A percentile compares a stretch with the other conserved stretches of the same genome.
Conservation (phyloP, 1,140 invertebrate genomes). For the Pogonomyrmex californicus region DNA sequence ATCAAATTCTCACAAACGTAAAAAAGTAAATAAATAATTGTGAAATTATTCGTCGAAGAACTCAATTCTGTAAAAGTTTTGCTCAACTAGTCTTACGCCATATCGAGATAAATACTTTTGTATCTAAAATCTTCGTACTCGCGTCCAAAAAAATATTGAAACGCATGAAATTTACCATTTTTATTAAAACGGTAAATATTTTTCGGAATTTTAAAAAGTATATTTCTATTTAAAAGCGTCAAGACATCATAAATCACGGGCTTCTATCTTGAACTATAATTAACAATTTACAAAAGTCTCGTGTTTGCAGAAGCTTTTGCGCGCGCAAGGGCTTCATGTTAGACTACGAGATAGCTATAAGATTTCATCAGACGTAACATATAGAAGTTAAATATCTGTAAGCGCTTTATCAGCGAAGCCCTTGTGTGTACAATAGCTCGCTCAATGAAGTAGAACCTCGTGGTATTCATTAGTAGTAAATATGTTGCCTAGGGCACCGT, state of each 20-base stretch:
- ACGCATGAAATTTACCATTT: neutral
- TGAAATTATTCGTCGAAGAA: neutral
- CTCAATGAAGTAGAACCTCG: slow-evolving; percentile 6
- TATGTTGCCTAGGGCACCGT: slow-evolving; percentile 34
- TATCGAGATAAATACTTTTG: neutral
- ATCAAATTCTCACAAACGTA: neutral
- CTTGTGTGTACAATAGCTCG: neutral
- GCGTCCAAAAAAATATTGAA: neutral
- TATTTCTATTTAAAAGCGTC: slow-evolving; percentile 6
- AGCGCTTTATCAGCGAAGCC: slow-evolving; percentile 17
- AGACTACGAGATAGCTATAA: slow-evolving; percentile 7
- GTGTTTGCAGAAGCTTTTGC: neutral
- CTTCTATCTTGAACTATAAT: neutral
- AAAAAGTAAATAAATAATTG: neutral
- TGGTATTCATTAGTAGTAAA: slow-evolving; percentile 33
- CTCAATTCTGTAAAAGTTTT: neutral
- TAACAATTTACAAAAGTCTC: slow-evolving; percentile 15
- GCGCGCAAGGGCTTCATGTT: slow-evolving; percentile 9
- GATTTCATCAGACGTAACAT: slow-evolving; percentile 6
- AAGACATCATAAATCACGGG: neutral
- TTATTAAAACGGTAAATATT: neutral
- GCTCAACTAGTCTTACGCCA: neutral
- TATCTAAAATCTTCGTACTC: neutral
- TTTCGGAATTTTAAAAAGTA: neutral
- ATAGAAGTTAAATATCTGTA: slow-evolving; percentile 30